Percentiles rank a stretch among this genome's conserved stretches.
Evolutionary conservation across 2,797 vertebrate species (phyloP).

Genomic region (Rhyacichthys aspro): DNA sequence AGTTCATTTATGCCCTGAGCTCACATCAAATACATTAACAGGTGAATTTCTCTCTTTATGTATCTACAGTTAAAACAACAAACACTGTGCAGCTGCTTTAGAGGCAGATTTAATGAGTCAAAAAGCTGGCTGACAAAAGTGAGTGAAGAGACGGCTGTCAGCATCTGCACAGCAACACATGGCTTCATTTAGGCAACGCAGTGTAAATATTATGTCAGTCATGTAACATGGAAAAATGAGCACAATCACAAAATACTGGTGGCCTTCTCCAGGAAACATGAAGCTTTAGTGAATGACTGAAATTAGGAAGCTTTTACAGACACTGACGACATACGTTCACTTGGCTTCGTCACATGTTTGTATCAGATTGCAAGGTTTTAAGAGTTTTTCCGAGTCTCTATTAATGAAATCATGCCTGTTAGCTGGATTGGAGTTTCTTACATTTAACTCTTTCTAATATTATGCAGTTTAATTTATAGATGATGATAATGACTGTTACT

Average conservation of each 20-base stretch:
- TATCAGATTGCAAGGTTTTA: background rate
- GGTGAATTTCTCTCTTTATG: conserved; percentile 5
- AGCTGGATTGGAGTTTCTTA: too few relatives aligned
- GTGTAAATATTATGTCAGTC: conserved; percentile 31
- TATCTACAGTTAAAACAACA: conserved; percentile 26
- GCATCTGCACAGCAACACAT: conserved; percentile 3
- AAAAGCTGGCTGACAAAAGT: background rate
- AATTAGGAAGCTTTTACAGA: background rate
- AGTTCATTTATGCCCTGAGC: background rate
- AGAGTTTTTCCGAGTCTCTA: too few relatives aligned
- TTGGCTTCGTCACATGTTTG: background rate
- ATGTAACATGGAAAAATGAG: conserved; percentile 11
- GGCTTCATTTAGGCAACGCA: conserved; percentile 22
- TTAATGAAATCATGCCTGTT: too few relatives aligned
- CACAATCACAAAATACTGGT: background rate
- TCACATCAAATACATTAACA: background rate
- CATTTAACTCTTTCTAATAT: too few relatives aligned
- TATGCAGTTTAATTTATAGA: too few relatives aligned
- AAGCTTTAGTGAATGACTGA: background rate
- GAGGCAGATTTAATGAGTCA: conserved; percentile 15
- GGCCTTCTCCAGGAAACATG: conserved; percentile 17
- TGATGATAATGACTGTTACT: too few relatives aligned
- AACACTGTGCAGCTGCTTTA: conserved; percentile 10
- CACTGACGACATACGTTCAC: background rate
- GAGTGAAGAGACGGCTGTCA: conserved; percentile 8